Base-by-base conservation (phyloP, 2,113 vertebrate genomes). In the Tachysurus fulvidraco region DNA sequence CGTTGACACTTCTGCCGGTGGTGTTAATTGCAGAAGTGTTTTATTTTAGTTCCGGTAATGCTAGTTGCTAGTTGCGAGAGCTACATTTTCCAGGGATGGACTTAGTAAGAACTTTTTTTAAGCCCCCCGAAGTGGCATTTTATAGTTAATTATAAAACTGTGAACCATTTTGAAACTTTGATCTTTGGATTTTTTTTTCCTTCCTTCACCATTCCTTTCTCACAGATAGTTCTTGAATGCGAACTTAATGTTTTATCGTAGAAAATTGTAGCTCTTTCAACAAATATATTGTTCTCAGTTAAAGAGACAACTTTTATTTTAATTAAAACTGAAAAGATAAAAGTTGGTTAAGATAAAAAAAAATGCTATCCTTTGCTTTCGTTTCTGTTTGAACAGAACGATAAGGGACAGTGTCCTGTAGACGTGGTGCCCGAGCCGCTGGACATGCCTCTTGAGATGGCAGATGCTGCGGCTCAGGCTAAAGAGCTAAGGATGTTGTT, bases 361-460 rank as follows among this genome's bases (percentile, higher is more conserved):
- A 41, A n/a, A 9, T 44, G 9, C 28, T 1, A 28, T 65, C 73
- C 11, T 59, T 12, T 8, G 79, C 3, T 25, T 85, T 12, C 13
- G 44, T 10, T 85, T 23, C 77, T 28, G 5, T 17, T 71, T 50
- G 36, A 52, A 11, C 91, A 99, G 98, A 98, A 99, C 41, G 98
- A 99, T 87, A 97, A 94, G 90, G 97, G 97, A 2, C 97, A 96
- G 92, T 95, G 94, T 84, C 96, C 98, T 0, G 96, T 93, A 0
- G 97, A 99, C 4, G 96, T 98, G 76, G 97, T 99, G 41, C 97
- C 98, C 0, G 97, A 99, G 87, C 97, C 98, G 0, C 94, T 98
- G 1, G 97, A 99, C 85, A 98, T 99, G 97, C 96, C 97, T 0
- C 86, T 98, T 87, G 98, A 99, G 87, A 98, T 99, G 97, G 96